A percentile compares a stretch with the other conserved stretches of the same genome.
These are phyloP conservation scores for Podarcis raffonei DNA, from an alignment of 2,113 vertebrate genomes.

Conservation along the genomic window DNA sequence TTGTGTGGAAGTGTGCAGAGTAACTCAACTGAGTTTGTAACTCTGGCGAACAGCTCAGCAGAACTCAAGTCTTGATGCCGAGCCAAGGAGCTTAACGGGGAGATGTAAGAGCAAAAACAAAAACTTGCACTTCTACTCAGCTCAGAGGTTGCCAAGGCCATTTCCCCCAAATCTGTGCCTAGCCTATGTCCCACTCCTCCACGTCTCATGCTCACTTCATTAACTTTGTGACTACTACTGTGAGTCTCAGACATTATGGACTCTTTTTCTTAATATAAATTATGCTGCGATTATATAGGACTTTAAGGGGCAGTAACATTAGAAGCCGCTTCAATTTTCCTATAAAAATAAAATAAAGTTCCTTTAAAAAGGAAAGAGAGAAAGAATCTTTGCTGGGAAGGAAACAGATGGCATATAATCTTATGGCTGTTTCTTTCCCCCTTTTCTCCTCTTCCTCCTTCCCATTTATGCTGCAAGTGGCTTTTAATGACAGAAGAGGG, in stretches of 20 bases:
- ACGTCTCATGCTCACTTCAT: constrained; percentile 66
- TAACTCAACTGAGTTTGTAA: constrained; percentile 2
- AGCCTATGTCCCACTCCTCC: constrained; percentile 50
- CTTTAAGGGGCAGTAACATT: constrained; percentile 68
- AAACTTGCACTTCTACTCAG: constrained; percentile 46
- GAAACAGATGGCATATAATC: constrained; percentile 52
- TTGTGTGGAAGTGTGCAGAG: not conserved
- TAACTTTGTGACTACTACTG: constrained; percentile 49
- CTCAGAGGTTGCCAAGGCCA: constrained; percentile 38
- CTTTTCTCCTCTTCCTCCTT: constrained; percentile 37
- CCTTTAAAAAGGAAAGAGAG: constrained; percentile 53
- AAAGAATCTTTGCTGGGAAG: constrained; percentile 71
- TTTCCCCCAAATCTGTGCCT: constrained; percentile 51
- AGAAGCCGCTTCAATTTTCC: constrained; percentile 68
- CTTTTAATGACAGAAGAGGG: constrained; percentile 76
- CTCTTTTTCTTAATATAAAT: constrained; percentile 74
- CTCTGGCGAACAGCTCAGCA: constrained; percentile 39
- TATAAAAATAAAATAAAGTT: constrained; percentile 66
- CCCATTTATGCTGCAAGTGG: constrained; percentile 59
- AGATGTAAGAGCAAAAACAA: constrained; percentile 35
- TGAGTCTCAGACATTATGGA: constrained; percentile 55
- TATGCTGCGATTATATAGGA: constrained; percentile 64
- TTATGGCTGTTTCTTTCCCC: constrained; percentile 36
- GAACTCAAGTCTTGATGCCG: constrained; percentile 1
- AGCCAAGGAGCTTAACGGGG: constrained; percentile 43